Base-by-base conservation (phyloP, 2,113 vertebrate species). In the Triplophysa tibetana region DNA sequence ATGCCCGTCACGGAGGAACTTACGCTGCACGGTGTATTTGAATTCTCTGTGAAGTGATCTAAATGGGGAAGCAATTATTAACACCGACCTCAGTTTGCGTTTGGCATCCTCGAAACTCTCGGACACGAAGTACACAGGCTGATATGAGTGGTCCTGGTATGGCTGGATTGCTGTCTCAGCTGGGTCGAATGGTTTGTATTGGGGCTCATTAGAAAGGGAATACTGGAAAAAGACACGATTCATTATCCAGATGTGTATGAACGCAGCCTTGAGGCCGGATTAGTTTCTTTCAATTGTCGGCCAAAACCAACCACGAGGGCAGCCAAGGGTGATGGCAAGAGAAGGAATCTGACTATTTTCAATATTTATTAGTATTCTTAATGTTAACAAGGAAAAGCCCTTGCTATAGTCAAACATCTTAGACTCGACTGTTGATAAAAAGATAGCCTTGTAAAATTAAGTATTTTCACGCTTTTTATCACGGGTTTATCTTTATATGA, bases 31-130 rank as follows among this genome's bases (percentile, higher is more conserved):
- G n/a, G 3, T 54, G 1, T 50, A 7, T n/a, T n/a, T 19, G 6
- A 56, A n/a, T 38, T 19, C 26, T 19, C 1, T 3, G 9, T 58
- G 10, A 58, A 72, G 29, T 14, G 1, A 54, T 70, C 10, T 21
- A 70, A 29, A 70, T 56, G 4, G 16, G 54, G 9, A 58, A 21
- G 54, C 54, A 6, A 50, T 9, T 3, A 58, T 21, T 10, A 12
- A 45, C 24, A 54, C 48, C 43, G 21, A 95, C 93, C 90, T 90
- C 81, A 96, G 68, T 83, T 94, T 94, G 26, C 83, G 81, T 84
- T 93, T 95, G 83, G 93, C 93, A 5, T 95, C 94, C 88, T 95
- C 93, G 60, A 96, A 91, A 86, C 90, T 95, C 83, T 97, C 93
- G 24, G 95, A 93, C 77, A 96, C 86, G 78, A 95, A 96, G 86